phyloP scores from a whole-genome alignment of 2,888 invertebrate genomes.

The Synanthedon formicaeformis region DNA sequence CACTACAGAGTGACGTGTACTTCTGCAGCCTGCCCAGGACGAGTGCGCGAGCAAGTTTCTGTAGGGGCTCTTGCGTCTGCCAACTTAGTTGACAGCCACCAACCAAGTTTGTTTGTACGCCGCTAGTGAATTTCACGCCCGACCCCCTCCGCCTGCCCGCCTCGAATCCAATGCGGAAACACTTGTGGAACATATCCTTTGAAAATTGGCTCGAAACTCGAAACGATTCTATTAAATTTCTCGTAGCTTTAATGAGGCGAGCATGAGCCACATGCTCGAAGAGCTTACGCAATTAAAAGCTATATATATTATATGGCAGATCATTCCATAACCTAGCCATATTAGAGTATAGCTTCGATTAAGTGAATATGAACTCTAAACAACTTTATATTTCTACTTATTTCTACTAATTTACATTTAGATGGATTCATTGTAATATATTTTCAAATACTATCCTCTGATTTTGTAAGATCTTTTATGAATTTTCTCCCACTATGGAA shows the following conservation, averaged over 20 bases:
- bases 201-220: not conserved
- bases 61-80: constrained; percentile 9
- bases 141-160: constrained; percentile 6
- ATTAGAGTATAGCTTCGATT: too few species aligned
- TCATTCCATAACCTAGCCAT: too few species aligned
- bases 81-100: constrained; percentile 16
- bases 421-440: too few species aligned
- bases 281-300: too few species aligned
- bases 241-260: not conserved
- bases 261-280: too few species aligned
- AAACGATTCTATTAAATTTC: not conserved
- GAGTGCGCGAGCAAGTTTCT: not conserved
- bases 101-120: constrained; percentile 24
- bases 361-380: too few species aligned
- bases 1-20: not conserved
- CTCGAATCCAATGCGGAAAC: constrained; percentile 2
- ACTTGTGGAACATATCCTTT: constrained; percentile 2
- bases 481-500: too few species aligned
- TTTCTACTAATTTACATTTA: too few species aligned
- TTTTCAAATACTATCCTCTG: too few species aligned
- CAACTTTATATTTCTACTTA: too few species aligned
- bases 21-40: not conserved
- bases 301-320: too few species aligned
- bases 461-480: too few species aligned
- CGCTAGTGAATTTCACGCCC: constrained; percentile 29